These are phyloP conservation scores for Lissocephala sabroskyi DNA, from an alignment of 2,888 invertebrate genomes.

Conservation along the genomic window DNA sequence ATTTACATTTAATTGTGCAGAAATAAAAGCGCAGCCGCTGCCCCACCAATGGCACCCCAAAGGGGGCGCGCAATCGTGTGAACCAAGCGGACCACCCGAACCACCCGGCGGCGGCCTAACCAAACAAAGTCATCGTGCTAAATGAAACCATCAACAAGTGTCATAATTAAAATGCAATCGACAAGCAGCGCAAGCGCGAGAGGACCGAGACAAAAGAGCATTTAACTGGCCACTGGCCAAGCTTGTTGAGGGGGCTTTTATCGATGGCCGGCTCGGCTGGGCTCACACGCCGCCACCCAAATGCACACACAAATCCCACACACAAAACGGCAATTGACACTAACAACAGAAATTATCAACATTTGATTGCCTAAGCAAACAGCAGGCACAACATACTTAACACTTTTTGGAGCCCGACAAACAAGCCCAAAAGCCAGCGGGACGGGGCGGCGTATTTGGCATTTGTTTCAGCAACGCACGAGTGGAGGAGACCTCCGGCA, in stretches of 20 bases:
- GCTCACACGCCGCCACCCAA: too few relatives aligned
- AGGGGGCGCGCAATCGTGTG: too few relatives aligned
- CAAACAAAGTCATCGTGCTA: slow-evolving; percentile 26
- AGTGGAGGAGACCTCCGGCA: slow-evolving; percentile 39
- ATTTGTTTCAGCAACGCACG: slow-evolving; percentile 61
- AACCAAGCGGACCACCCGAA: neutral
- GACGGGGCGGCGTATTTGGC: slow-evolving; percentile 25
- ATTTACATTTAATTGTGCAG: slow-evolving; percentile 25
- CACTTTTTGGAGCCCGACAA: slow-evolving; percentile 64
- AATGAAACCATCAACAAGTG: slow-evolving; percentile 32
- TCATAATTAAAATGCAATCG: slow-evolving; percentile 59
- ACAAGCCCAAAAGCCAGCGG: slow-evolving; percentile 26
- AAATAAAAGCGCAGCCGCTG: slow-evolving; percentile 22
- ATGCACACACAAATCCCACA: slow-evolving; percentile 50
- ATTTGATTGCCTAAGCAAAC: slow-evolving; percentile 39
- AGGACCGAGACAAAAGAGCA: slow-evolving; percentile 20
- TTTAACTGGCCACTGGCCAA: slow-evolving; percentile 41
- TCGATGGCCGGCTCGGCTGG: too few relatives aligned
- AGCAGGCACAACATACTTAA: slow-evolving; percentile 51
- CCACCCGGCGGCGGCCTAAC: neutral
- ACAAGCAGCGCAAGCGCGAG: slow-evolving; percentile 6
- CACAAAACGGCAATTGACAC: slow-evolving; percentile 38
- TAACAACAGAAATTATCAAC: slow-evolving; percentile 59
- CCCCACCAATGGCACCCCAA: slow-evolving; percentile 3
- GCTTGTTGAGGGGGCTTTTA: slow-evolving; percentile 57